These are phyloP conservation scores for Drosophila nigritarsus DNA, from an alignment of 2,888 invertebrate genomes.

Conservation along the genomic window DNA sequence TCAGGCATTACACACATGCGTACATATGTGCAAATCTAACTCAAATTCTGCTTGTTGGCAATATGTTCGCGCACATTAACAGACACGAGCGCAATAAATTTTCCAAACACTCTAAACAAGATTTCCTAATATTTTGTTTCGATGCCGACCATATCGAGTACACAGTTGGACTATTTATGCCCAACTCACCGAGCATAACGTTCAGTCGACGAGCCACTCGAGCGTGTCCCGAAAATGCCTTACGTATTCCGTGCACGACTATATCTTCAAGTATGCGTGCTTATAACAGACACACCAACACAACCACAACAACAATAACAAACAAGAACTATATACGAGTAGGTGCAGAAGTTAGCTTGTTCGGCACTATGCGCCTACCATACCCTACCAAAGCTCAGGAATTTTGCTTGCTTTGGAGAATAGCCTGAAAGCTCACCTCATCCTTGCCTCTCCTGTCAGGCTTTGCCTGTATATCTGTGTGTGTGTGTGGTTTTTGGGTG, in stretches of 20 bases:
- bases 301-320: constrained; percentile 13
- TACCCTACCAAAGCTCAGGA: constrained; percentile 15
- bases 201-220: constrained; percentile 45
- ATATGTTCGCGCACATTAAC: constrained; percentile 65
- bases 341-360: constrained; percentile 55
- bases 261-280: constrained; percentile 68
- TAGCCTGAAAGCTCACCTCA: constrained; percentile 1
- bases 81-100: constrained; percentile 63
- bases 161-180: constrained; percentile 35
- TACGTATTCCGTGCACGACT: constrained; percentile 66
- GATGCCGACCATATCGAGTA: constrained; percentile 31
- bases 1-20: constrained; percentile 3
- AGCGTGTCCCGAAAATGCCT: constrained; percentile 49
- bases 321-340: constrained; percentile 7
- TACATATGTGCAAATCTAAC: constrained; percentile 21
- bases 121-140: constrained; percentile 68
- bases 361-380: constrained; percentile 26
- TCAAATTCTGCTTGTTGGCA: constrained; percentile 49
- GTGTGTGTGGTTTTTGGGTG: constrained; percentile 11
- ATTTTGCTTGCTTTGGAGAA: constrained; percentile 8
- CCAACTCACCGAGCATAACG: constrained; percentile 22
- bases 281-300: constrained; percentile 47
- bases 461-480: neutral
- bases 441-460: neutral
- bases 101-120: constrained; percentile 62